Percentiles rank a stretch among this genome's conserved stretches.
Conservation (phyloP, 2,797 vertebrate species). For the Mus caroli region DNA sequence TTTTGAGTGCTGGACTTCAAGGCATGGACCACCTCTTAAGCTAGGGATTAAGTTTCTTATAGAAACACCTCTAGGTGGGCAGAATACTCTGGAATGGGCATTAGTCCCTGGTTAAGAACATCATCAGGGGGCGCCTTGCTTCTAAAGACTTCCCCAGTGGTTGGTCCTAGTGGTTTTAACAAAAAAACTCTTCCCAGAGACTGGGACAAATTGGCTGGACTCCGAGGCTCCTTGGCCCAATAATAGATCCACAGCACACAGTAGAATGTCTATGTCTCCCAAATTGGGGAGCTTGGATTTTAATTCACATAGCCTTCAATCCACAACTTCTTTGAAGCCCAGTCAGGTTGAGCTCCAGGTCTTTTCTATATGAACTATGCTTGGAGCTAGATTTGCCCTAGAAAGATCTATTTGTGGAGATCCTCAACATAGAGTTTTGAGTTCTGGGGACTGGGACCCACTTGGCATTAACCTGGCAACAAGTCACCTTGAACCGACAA, state of each 20-base stretch:
- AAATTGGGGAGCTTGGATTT: not conserved
- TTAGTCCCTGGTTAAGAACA: not conserved
- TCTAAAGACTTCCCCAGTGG: conserved; percentile 71
- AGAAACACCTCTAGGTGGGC: not conserved
- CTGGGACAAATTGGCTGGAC: not conserved
- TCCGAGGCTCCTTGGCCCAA: not conserved
- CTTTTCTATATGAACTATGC: not conserved
- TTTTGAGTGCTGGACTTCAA: not conserved
- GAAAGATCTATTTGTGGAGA: not conserved
- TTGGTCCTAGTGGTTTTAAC: not conserved
- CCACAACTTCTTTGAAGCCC: not conserved
- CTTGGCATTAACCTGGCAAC: not conserved
- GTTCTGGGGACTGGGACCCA: not conserved
- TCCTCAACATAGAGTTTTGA: not conserved
- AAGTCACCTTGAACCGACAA: no score
- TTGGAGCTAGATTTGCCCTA: not conserved
- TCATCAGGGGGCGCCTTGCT: conserved; percentile 74
- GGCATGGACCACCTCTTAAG: not conserved
- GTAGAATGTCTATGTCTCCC: not conserved
- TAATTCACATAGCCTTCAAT: not conserved
- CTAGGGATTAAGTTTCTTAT: not conserved
- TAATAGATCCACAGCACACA: no score
- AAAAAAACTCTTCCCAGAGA: not conserved
- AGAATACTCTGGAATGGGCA: not conserved
- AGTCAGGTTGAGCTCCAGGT: not conserved